Percentiles rank a stretch among this genome's conserved stretches.
These are phyloP conservation scores for Myiotriccus ornatus DNA, from an alignment of 2,797 vertebrate species.

Conservation along the genomic window DNA sequence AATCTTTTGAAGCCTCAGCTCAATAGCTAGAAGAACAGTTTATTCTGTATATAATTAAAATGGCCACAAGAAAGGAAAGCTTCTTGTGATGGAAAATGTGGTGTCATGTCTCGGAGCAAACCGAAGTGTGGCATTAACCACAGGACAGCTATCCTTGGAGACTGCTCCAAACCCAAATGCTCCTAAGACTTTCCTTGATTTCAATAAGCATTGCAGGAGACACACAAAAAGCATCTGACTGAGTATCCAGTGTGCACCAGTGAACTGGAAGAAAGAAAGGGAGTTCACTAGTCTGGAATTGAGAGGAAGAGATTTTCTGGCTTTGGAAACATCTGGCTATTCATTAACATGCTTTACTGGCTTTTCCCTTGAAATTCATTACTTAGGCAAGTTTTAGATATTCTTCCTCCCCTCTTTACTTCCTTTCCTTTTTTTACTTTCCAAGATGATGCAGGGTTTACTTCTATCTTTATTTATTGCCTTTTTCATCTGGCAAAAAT, in stretches of 20 bases:
- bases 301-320: not conserved
- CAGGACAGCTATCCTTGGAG: not conserved
- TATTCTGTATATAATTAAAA: slow-evolving; percentile 9
- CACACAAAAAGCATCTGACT: not conserved
- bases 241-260: not conserved
- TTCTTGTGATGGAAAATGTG: slow-evolving; percentile 23
- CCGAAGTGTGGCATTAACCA: not conserved
- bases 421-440: not conserved
- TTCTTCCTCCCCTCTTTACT: not conserved
- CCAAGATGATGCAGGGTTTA: not conserved
- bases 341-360: not conserved
- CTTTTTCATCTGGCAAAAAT: not conserved
- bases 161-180: not conserved
- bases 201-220: not conserved
- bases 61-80: not conserved
- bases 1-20: slow-evolving; percentile 2
- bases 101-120: not conserved
- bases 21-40: not conserved
- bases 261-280: not conserved
- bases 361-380: not conserved
- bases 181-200: not conserved
- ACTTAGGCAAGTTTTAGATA: not conserved
- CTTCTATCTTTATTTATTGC: not conserved
- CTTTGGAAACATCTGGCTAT: not conserved
- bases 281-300: not conserved